Conservation (phyloP, 2,888 invertebrate species). For the Cosmopolites sordidus region DNA sequence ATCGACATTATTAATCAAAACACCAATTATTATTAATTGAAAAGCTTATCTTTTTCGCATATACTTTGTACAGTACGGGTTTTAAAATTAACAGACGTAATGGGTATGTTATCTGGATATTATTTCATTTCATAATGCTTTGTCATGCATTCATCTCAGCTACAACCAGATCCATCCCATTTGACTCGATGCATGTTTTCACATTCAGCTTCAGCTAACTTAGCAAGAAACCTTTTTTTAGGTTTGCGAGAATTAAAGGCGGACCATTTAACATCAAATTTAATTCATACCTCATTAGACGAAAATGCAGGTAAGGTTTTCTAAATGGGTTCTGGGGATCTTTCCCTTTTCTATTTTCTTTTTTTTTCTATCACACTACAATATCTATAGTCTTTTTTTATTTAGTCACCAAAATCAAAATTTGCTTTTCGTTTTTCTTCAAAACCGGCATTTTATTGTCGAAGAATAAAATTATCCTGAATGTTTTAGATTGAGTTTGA, state of each 20-base stretch:
- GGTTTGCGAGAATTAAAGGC: conserved; percentile 18
- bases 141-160: not conserved
- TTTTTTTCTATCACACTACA: not conserved
- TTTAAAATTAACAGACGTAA: too few species aligned
- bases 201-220: conserved; percentile 1
- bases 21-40: too few species aligned
- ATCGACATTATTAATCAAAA: too few species aligned
- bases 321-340: not conserved
- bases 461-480: too few species aligned
- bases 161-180: too few species aligned
- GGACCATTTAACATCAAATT: conserved; percentile 23
- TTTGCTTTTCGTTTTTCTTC: too few species aligned
- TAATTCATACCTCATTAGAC: conserved; percentile 21
- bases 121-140: not conserved
- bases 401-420: too few species aligned
- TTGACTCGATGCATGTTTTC: not conserved
- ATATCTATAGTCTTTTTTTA: too few species aligned
- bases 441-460: too few species aligned
- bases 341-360: not conserved
- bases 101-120: too few species aligned
- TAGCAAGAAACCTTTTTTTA: conserved; percentile 14
- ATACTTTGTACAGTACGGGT: too few species aligned
- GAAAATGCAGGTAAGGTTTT: conserved; percentile 22
- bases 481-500: conserved; percentile 18
- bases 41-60: too few species aligned